A percentile compares a stretch with the other conserved stretches of the same genome.
phyloP scores from a whole-genome alignment of 1,140 invertebrate species.

The Lepidotrigona ventralis region DNA sequence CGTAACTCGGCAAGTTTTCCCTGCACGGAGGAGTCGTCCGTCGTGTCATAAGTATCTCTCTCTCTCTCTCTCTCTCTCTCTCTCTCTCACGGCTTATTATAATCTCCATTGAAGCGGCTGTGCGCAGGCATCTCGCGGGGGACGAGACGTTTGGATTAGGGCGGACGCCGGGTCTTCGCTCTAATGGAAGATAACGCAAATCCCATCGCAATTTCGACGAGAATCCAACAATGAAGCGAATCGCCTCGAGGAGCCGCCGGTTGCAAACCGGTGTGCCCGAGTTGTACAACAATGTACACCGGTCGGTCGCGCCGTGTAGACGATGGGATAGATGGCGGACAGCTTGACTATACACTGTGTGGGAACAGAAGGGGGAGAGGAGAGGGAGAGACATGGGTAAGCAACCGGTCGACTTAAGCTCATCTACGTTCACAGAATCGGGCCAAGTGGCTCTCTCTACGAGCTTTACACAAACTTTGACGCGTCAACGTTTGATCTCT shows the following conservation, averaged over 20 bases:
- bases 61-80: too few relatives aligned
- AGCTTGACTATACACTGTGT: neutral
- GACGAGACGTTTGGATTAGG: neutral
- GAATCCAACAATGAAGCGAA: slow-evolving; percentile 56
- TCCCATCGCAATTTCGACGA: slow-evolving; percentile 44
- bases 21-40: neutral
- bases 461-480: neutral
- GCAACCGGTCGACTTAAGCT: slow-evolving; percentile 35
- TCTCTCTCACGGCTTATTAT: slow-evolving; percentile 8
- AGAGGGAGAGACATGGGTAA: neutral
- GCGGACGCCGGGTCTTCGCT: neutral
- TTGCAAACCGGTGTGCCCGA: slow-evolving; percentile 1
- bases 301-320: neutral
- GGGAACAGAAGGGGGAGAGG: too few relatives aligned
- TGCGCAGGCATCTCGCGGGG: neutral
- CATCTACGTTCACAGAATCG: neutral
- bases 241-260: slow-evolving; percentile 36
- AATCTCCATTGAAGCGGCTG: slow-evolving; percentile 26
- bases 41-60: neutral
- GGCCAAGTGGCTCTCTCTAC: neutral
- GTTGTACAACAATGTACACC: slow-evolving; percentile 23
- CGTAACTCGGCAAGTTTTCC: neutral
- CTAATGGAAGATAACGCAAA: slow-evolving; percentile 51
- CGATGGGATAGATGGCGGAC: slow-evolving; percentile 33
- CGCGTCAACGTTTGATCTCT: too few relatives aligned